A percentile compares a stretch with the other conserved stretches of the same genome.
Conservation (phyloP, 2,797 vertebrate genomes). For the Myotis planiceps region DNA sequence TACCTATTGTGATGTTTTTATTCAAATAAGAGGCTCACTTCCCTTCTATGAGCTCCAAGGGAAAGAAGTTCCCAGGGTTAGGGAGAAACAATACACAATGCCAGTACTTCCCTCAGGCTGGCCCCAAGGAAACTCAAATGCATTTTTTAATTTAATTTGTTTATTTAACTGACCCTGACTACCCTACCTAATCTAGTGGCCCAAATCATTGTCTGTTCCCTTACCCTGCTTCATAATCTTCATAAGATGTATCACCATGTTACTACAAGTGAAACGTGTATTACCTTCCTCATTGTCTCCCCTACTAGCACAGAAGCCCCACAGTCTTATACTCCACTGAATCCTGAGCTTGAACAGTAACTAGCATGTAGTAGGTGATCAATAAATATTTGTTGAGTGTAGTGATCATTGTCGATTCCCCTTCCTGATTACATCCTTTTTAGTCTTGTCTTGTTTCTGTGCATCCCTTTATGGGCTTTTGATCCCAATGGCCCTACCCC, state of each 20-base stretch:
- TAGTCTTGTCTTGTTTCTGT: not conserved
- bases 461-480: not conserved
- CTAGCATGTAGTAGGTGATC: not conserved
- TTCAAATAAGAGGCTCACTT: conserved; percentile 61
- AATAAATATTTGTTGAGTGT: not conserved
- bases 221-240: not conserved
- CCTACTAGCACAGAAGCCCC: not conserved
- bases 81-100: conserved; percentile 74
- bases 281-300: not conserved
- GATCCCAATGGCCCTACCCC: not conserved
- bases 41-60: conserved; percentile 43
- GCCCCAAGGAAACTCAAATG: conserved; percentile 5
- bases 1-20: conserved; percentile 68
- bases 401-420: not conserved
- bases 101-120: conserved; percentile 40
- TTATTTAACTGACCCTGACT: conserved; percentile 29
- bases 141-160: conserved; percentile 36
- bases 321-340: not conserved
- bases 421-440: not conserved
- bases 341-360: not conserved
- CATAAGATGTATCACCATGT: not conserved
- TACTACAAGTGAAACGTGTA: not conserved
- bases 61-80: conserved; percentile 68
- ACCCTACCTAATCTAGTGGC: not conserved
- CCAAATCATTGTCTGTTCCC: not conserved